Base-by-base conservation (phyloP, 2,888 invertebrate species). In the Tupiocoris notatus region DNA sequence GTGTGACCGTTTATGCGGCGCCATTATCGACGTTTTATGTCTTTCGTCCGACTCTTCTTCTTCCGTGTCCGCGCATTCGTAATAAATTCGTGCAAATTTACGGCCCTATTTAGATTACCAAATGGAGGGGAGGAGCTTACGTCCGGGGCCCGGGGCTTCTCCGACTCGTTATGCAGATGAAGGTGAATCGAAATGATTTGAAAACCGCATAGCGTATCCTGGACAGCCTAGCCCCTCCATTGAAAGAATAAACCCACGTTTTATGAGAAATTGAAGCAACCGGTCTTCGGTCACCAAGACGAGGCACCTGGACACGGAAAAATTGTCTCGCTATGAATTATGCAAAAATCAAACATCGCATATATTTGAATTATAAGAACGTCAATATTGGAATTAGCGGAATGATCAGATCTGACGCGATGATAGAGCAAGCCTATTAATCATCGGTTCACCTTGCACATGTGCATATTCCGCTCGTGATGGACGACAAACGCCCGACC, bases 321-420 rank as follows among this genome's bases (percentile, higher is more conserved):
- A 39, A 39, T 7, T 39, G 39, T 39, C 39, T 12, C 39, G 12
- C 6, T 7, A 25, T 64, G 25, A 64, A 64, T 25, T 64, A 64
- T 64, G 64, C 25, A 64, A 64, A 64, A 23, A 2, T 64, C n/a
- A 17, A 63, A 63, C 23, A 63, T 23, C 23, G 64, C 39, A 39
- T 39, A 64, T 64, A 25, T 24, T 64, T 64, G 18, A 24, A 64
- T 64, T 9, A 64, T 64, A 25, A 64, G 24, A 64, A 23, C 64
- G 25, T 25, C 64, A 64, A 64, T 39, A 39, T 39, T 39, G 3
- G 39, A 39, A 39, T 39, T 39, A 12, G 39, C 3, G 39, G 39
- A 3, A 39, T 39, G 39, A 39, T 39, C 39, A 39, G 39, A 3
- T 39, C 39, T 39, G 39, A 39, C 39, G 39, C 39, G 39, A 39